Percentiles rank a stretch among this genome's conserved stretches.
These are phyloP conservation scores for Nannoperca australis DNA, from an alignment of 2,797 vertebrate genomes.

Conservation along the genomic window DNA sequence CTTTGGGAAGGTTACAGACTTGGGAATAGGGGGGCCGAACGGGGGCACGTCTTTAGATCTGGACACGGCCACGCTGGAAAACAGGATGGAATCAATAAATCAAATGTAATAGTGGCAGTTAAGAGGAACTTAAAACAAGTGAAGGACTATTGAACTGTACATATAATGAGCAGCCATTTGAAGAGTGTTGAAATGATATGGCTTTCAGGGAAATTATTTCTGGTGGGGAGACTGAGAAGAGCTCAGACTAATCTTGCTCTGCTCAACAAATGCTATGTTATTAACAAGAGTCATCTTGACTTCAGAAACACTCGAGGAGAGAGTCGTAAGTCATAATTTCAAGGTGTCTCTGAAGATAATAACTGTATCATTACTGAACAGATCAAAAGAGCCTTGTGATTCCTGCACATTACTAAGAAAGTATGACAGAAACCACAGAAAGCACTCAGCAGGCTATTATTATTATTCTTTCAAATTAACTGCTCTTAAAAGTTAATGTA, in stretches of 20 bases:
- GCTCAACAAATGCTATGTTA: conserved; percentile 68
- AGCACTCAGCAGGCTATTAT: conserved; percentile 68
- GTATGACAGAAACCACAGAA: conserved; percentile 69
- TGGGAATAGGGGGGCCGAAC: conserved; percentile 97
- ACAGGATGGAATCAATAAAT: conserved; percentile 18
- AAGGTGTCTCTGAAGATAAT: conserved; percentile 83
- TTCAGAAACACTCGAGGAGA: conserved; percentile 64
- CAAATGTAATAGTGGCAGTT: conserved; percentile 15
- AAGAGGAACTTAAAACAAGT: conserved; percentile 21
- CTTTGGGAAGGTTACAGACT: conserved; percentile 97
- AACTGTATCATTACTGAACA: conserved; percentile 69
- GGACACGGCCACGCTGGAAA: conserved; percentile 93
- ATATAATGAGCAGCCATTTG: conserved; percentile 51
- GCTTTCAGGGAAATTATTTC: conserved; percentile 60
- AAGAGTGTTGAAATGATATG: conserved; percentile 53
- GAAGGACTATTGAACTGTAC: conserved; percentile 37
- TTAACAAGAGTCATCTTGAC: conserved; percentile 66
- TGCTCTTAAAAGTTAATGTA: conserved; percentile 60
- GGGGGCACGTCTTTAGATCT: conserved; percentile 97
- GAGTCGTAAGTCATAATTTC: conserved; percentile 75
- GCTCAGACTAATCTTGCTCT: conserved; percentile 56
- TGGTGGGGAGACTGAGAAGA: conserved; percentile 28
- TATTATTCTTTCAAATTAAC: conserved; percentile 73
- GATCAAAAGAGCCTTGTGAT: conserved; percentile 72
- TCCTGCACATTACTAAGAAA: conserved; percentile 64